Percentiles rank a stretch among this genome's conserved stretches.
Evolutionary conservation across 1,140 invertebrate genomes (phyloP).

Genomic region (Augochlora pura): DNA sequence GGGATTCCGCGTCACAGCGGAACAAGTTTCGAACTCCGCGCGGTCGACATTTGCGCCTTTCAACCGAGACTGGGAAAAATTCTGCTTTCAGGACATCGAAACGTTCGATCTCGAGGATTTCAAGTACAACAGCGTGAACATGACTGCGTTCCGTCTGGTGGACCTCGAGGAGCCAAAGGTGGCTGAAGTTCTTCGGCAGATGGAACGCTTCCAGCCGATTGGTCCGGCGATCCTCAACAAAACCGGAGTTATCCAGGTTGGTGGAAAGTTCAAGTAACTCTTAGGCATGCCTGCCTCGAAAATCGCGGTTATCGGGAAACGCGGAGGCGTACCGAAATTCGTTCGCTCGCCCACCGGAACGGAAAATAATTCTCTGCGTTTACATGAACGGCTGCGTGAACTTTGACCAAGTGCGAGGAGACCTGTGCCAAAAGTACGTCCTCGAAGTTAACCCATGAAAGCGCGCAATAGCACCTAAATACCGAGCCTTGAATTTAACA

Average conservation of each 20-base stretch:
- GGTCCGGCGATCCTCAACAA: constrained; percentile 89
- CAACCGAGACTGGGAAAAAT: constrained; percentile 1
- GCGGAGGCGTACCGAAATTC: background rate
- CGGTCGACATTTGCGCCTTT: background rate
- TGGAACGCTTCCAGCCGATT: constrained; percentile 93
- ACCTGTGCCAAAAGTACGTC: background rate
- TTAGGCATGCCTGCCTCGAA: constrained; percentile 17
- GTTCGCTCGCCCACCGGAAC: constrained; percentile 9
- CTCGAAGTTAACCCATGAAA: background rate
- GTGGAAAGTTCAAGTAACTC: constrained; percentile 58
- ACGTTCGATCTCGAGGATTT: constrained; percentile 96
- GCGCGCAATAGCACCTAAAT: background rate
- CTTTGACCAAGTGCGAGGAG: background rate
- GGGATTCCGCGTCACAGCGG: no score
- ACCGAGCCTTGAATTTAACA: background rate
- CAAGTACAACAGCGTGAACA: constrained; percentile 96
- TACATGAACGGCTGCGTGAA: background rate
- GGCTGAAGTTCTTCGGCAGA: constrained; percentile 88
- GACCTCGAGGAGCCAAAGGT: constrained; percentile 90
- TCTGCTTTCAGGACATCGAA: constrained; percentile 87
- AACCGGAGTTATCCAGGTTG: constrained; percentile 87
- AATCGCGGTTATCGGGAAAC: constrained; percentile 22
- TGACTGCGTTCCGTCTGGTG: constrained; percentile 93
- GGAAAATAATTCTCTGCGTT: constrained; percentile 27
- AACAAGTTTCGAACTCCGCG: no score